A percentile compares a stretch with the other conserved stretches of the same genome.
These are phyloP conservation scores for Blastomussa wellsi DNA, from an alignment of 92 coral and sea anemone genomes.

Conservation along the genomic window DNA sequence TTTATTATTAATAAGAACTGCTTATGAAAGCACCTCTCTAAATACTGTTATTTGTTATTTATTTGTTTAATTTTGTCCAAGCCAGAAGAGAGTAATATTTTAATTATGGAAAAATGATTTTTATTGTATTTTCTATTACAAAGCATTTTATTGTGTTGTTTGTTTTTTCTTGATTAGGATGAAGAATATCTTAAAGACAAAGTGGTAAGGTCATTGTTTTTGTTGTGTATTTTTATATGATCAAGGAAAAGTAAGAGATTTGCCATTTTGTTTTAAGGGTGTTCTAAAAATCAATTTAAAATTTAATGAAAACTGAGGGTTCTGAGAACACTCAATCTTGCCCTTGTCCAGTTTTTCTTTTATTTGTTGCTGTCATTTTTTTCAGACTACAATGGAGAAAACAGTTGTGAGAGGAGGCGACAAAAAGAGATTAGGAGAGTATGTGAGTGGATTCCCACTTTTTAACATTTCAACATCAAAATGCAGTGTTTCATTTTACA, in stretches of 20 bases:
- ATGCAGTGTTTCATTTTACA: neutral
- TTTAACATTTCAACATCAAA: neutral
- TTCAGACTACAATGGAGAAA: slow-evolving; percentile 80
- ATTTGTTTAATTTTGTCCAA: too few relatives aligned
- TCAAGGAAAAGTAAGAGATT: neutral
- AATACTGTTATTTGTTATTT: too few relatives aligned
- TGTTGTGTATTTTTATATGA: neutral
- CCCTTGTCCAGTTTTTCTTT: too few relatives aligned
- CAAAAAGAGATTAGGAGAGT: slow-evolving; percentile 78
- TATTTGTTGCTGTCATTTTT: neutral
- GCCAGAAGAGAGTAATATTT: too few relatives aligned
- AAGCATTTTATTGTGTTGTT: neutral
- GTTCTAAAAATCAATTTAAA: too few relatives aligned
- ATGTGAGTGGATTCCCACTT: slow-evolving; percentile 53
- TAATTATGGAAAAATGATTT: neutral
- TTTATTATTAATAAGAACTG: too few relatives aligned
- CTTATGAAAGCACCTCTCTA: too few relatives aligned
- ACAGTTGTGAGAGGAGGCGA: slow-evolving; percentile 82
- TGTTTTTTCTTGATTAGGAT: slow-evolving; percentile 61
- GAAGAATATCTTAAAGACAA: slow-evolving; percentile 86
- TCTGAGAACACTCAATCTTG: too few relatives aligned
- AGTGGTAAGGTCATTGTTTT: slow-evolving; percentile 63
- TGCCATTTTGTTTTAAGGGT: too few relatives aligned
- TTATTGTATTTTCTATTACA: neutral
- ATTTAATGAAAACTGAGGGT: too few relatives aligned